Base-by-base conservation (phyloP, 2,113 vertebrate genomes). In the Heterotis niloticus region DNA sequence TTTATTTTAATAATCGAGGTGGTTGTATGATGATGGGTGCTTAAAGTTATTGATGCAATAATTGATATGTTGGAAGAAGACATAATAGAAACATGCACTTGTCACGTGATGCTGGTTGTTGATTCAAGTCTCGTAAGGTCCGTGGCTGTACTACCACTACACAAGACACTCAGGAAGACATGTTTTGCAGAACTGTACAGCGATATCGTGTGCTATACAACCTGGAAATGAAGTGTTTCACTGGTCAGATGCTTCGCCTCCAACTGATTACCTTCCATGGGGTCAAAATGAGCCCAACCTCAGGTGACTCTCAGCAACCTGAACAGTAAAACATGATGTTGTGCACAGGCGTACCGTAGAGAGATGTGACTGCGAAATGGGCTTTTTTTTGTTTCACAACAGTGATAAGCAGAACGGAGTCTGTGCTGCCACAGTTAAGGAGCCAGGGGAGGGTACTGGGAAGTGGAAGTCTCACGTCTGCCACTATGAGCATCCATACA, bases 391-490 rank as follows among this genome's bases (percentile, higher is more conserved):
- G n/a, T 60, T 77, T 57, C 72, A 74, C 62, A 0, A 84, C 87
- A 93, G 92, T 0, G 87, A 92, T 51, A 10, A 86, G 16, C 78
- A 86, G 79, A 79, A 59, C 0, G 91, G 92, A 9, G 75, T 88
- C 0, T 93, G 92, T 54, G 7, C 83, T 0, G 84, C 88, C 0
- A 9, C 90, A 26, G 87, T 90, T 51, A 92, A 90, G 82, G 87
- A 90, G 0, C 0, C 51, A 0, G 57, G 85, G 5, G 80, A 84
- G 0, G 54, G 84, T 1, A 90, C 80, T 65, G 92, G 90, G 26
- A 89, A 88, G 56, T 93, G 92, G 92, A 89, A 16, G 77, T 59
- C 86, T 9, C 90, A 91, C 5, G 3, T 80, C 16, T 94, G 92
- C 81, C 82, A 90, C 81, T 11, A 88, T 0, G 90, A 92, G 79